A percentile compares a stretch with the other conserved stretches of the same genome.
These are phyloP conservation scores for Boulengeromyrus knoepffleri DNA, from an alignment of 2,113 vertebrate species.

Conservation along the genomic window DNA sequence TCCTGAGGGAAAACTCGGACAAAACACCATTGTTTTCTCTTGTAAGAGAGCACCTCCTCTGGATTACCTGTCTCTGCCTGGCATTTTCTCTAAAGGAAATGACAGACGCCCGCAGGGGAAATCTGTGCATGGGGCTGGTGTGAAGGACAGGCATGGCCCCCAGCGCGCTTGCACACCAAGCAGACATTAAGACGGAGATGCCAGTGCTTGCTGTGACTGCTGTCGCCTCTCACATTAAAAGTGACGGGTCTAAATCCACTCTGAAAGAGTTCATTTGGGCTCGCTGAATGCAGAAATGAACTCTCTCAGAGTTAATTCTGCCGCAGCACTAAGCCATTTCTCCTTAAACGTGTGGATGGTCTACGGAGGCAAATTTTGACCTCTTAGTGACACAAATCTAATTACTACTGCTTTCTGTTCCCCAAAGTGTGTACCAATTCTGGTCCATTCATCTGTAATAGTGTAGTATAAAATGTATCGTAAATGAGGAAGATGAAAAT, in stretches of 20 bases:
- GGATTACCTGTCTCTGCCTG: neutral
- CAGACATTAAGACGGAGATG: neutral
- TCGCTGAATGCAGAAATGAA: neutral
- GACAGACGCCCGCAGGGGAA: neutral
- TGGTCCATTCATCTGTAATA: neutral
- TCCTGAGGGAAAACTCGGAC: neutral
- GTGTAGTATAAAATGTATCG: neutral
- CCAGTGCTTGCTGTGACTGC: neutral
- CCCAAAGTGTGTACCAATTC: neutral
- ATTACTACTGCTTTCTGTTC: neutral
- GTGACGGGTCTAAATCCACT: neutral
- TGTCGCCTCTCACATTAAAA: neutral
- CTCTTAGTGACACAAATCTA: neutral
- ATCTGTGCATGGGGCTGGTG: neutral
- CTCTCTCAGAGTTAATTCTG: conserved; percentile 5
- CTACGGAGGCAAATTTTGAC: neutral
- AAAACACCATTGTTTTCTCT: conserved; percentile 1
- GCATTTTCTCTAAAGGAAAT: neutral
- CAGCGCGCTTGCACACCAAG: neutral
- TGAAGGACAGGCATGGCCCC: neutral
- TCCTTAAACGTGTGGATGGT: neutral
- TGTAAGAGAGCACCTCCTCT: neutral
- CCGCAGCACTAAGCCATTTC: neutral
- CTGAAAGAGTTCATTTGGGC: neutral
- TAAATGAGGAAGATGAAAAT: neutral